Evolutionary conservation across 2,888 invertebrate species (phyloP).

Genomic region (Drosophila affinis): DNA sequence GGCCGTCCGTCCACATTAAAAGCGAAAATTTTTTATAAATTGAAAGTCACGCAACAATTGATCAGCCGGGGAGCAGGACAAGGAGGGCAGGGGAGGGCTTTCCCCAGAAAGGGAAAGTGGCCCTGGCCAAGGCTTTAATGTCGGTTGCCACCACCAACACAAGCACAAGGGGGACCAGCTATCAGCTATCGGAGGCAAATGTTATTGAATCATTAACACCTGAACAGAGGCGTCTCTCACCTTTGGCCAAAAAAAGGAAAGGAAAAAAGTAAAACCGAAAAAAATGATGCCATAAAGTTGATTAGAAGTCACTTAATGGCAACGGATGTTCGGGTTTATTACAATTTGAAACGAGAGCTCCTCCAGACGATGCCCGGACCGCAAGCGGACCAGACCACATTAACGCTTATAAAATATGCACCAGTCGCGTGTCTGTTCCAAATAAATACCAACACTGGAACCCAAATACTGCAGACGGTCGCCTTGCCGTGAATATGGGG

Average conservation of each 20-base stretch:
- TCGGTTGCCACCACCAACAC: conserved; percentile 57
- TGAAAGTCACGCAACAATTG: conserved; percentile 82
- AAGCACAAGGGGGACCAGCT: not conserved
- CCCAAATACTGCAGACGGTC: not conserved
- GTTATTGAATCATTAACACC: conserved; percentile 79
- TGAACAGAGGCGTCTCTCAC: conserved; percentile 30
- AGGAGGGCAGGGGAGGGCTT: not conserved
- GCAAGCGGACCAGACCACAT: conserved; percentile 13
- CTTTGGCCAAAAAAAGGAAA: not conserved
- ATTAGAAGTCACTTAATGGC: conserved; percentile 77
- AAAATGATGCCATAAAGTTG: conserved; percentile 76
- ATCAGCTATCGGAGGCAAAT: conserved; percentile 70
- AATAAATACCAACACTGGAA: conserved; percentile 65
- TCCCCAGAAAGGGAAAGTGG: conserved; percentile 38
- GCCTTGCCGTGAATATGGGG: conserved; percentile 7
- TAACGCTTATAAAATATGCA: conserved; percentile 75
- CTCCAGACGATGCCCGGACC: conserved; percentile 24
- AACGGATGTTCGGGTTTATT: conserved; percentile 76
- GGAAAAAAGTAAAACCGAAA: conserved; percentile 8
- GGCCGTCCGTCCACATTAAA: conserved; percentile 23
- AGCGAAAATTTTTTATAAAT: conserved; percentile 75
- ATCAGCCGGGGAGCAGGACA: conserved; percentile 19
- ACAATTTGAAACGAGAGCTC: conserved; percentile 74
- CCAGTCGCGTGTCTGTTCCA: conserved; percentile 73
- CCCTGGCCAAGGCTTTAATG: conserved; percentile 63